Conservation (phyloP, 1,140 invertebrate genomes). For the Adoxophyes honmai region DNA sequence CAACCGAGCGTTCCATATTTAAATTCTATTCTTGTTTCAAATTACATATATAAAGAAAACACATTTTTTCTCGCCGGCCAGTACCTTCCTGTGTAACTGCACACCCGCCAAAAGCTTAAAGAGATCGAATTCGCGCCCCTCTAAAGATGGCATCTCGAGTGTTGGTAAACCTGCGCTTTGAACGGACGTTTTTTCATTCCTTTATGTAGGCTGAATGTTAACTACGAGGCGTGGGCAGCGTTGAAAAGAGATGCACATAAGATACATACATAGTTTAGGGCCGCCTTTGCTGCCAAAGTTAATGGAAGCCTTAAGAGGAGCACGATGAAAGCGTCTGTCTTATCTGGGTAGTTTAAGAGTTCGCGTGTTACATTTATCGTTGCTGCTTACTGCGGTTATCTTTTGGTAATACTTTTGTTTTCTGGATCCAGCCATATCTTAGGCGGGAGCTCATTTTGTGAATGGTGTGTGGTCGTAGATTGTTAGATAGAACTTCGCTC, state of each 20-base stretch:
- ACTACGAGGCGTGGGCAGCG: conserved; percentile 42
- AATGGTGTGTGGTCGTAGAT: too few species aligned
- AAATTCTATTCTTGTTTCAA: too few species aligned
- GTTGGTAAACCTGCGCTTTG: conserved; percentile 41
- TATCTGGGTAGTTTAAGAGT: conserved; percentile 38
- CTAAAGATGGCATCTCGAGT: conserved; percentile 39
- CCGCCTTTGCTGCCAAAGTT: conserved; percentile 59
- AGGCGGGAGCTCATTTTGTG: not conserved
- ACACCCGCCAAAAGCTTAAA: conserved; percentile 27
- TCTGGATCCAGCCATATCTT: not conserved
- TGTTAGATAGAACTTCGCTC: too few species aligned
- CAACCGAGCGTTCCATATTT: too few species aligned
- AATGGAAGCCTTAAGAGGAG: conserved; percentile 53
- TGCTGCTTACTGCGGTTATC: not conserved
- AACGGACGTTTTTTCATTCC: conserved; percentile 36
- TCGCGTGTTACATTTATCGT: conserved; percentile 3
- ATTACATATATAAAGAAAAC: too few species aligned
- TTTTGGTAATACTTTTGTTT: not conserved
- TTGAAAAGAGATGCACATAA: conserved; percentile 68
- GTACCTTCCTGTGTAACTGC: too few species aligned
- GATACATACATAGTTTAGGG: conserved; percentile 68
- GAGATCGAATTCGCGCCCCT: conserved; percentile 44
- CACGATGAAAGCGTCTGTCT: conserved; percentile 44
- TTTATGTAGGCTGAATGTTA: conserved; percentile 41
- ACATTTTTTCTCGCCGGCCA: not conserved